Evolutionary conservation across 2,113 vertebrate genomes (phyloP), one percentile per base, ranked within the genome.

Genomic region (Athene cunicularia): DNA sequence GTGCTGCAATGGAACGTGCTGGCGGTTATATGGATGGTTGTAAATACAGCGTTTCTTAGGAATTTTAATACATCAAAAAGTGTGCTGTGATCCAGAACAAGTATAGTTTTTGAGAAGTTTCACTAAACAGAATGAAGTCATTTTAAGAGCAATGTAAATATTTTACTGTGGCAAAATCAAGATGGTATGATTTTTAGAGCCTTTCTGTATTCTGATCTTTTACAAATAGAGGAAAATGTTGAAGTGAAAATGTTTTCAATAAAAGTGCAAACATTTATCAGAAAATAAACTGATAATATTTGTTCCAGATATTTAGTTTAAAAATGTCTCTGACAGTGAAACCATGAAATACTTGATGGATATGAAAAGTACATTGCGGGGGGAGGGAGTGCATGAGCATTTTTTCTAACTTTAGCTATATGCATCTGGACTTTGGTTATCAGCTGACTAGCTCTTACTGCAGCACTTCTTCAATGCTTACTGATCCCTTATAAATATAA

Each of bases 401-500:
- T 91, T 96, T 91, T 91, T 50, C 81, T 60, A 60, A 60, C 50
- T 84, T 81, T 20, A 80, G 35, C 52, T 88, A 7, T 80, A 53
- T 62, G 62, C 39, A 73, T 70, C 79, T 75, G 64, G 68, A 24
- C 64, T 74, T 32, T 68, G 53, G 60, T 91, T 85, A 88, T 49
- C 28, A 85, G 55, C 71, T 79, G 82, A 94, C 58, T 59, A 56
- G 22, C 58, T 89, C 73, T 84, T 67, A 52, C 73, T 91, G 76
- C 80, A 81, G 43, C 66, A n/a, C 66, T 92, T 86, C 74, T 92
- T 81, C 72, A 95, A 53, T 10, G 53, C 76, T 95, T 95, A 82
- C 91, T 80, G 87, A 71, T 93, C 83, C 68, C 72, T 79, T 94
- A 84, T 88, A 95, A 90, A 95, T 96, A 94, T 88, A 91, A 72